These are phyloP conservation scores for Poecile montanus DNA, from an alignment of 2,797 vertebrate species.

Conservation along the genomic window DNA sequence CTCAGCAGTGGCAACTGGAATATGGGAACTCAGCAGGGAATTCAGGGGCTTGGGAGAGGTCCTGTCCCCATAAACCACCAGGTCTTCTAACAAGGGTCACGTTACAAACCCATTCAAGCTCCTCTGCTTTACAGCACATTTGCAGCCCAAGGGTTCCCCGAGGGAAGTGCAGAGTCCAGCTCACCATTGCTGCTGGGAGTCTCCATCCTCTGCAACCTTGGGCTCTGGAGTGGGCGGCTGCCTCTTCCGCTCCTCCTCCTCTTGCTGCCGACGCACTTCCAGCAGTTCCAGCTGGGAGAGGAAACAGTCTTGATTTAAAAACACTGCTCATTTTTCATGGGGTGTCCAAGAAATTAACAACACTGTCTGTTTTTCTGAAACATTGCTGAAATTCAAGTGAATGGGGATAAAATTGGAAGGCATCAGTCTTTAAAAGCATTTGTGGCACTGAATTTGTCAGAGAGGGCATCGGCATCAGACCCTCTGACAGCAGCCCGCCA, in stretches of 20 bases:
- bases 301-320: neutral
- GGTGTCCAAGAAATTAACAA: neutral
- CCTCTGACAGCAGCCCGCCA: neutral
- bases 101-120: neutral
- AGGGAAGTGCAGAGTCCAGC: neutral
- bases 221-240: conserved; percentile 83
- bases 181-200: conserved; percentile 85
- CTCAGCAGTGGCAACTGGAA: neutral
- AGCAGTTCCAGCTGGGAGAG: conserved; percentile 87
- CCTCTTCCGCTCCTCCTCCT: conserved; percentile 90
- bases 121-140: neutral
- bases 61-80: neutral
- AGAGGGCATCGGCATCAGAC: neutral
- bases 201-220: conserved; percentile 78
- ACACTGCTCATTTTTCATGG: neutral
- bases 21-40: neutral
- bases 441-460: neutral
- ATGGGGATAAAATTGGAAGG: neutral
- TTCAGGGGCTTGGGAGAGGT: neutral
- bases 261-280: conserved; percentile 93
- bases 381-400: neutral
- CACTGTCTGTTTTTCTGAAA: neutral
- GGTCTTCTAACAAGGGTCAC: neutral
- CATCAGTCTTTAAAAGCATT: neutral
- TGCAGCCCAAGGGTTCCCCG: neutral